Conservation (phyloP, 2,888 invertebrate species). For the Folsomia manolachei region DNA sequence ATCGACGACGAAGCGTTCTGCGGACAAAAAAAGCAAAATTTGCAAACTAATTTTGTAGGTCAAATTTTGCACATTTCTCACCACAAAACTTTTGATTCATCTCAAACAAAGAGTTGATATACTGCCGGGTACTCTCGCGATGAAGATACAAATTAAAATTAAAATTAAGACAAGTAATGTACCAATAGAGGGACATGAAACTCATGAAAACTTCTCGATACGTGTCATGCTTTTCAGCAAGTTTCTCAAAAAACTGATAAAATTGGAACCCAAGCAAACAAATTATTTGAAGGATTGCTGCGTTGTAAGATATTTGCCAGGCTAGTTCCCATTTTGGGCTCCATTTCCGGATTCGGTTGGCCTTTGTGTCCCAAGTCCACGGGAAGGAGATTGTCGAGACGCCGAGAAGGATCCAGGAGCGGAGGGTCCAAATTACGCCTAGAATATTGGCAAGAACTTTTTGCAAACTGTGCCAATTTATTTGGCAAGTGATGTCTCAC, state of each 20-base stretch:
- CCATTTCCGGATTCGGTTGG: conserved; percentile 23
- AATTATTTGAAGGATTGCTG: conserved; percentile 16
- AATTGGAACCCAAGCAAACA: conserved; percentile 19
- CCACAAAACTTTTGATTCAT: conserved; percentile 31
- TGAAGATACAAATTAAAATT: neutral
- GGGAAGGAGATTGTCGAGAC: conserved; percentile 12
- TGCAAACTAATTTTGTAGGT: neutral
- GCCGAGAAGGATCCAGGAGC: neutral
- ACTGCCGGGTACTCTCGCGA: conserved; percentile 19
- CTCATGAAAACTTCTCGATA: conserved; percentile 29
- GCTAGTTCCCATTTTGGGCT: neutral
- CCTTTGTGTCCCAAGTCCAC: conserved; percentile 27
- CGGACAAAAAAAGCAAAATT: neutral
- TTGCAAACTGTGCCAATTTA: neutral
- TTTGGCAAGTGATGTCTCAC: too few species aligned
- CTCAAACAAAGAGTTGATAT: conserved; percentile 23
- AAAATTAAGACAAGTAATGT: neutral
- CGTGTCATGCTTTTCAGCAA: conserved; percentile 13
- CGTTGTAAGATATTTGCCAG: conserved; percentile 22
- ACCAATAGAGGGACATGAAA: conserved; percentile 29
- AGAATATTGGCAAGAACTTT: too few species aligned
- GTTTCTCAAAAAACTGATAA: conserved; percentile 16
- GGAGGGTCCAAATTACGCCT: conserved; percentile 5
- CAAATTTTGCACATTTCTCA: conserved; percentile 5
- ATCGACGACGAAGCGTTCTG: conserved; percentile 1